phyloP scores from a whole-genome alignment of 2,888 invertebrate genomes.

The Margaritifera margaritifera region DNA sequence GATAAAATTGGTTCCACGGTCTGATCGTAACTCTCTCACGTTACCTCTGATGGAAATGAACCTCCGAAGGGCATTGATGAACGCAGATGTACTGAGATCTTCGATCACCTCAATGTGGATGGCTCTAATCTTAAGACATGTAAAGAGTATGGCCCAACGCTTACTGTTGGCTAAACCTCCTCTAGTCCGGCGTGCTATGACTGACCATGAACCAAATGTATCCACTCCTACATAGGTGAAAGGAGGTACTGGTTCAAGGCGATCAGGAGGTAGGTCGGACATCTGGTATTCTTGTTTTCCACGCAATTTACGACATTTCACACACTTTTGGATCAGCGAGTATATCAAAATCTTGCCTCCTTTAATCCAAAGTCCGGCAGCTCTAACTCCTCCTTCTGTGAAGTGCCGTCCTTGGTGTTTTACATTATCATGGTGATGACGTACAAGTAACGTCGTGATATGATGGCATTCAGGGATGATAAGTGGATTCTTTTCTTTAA shows the following conservation, averaged over 20 bases:
- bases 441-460: slow-evolving; percentile 19
- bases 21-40: too few species aligned
- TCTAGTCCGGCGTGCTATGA: slow-evolving; percentile 18
- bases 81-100: slow-evolving; percentile 21
- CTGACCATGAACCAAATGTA: slow-evolving; percentile 29
- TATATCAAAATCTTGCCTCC: slow-evolving; percentile 20
- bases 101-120: slow-evolving; percentile 33
- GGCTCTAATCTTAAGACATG: slow-evolving; percentile 24
- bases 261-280: slow-evolving; percentile 24
- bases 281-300: slow-evolving; percentile 16
- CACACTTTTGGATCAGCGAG: slow-evolving; percentile 21
- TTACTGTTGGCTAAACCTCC: slow-evolving; percentile 25
- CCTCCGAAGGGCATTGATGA: too few species aligned
- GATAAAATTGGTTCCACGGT: too few species aligned
- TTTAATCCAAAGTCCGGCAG: slow-evolving; percentile 33
- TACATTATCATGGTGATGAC: slow-evolving; percentile 22
- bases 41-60: too few species aligned
- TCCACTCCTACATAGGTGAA: slow-evolving; percentile 37
- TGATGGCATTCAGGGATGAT: slow-evolving; percentile 21
- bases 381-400: slow-evolving; percentile 35
- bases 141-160: slow-evolving; percentile 35
- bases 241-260: slow-evolving; percentile 22
- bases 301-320: slow-evolving; percentile 19
- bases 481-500: slow-evolving; percentile 16
- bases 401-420: slow-evolving; percentile 37